Evolutionary conservation across 1,140 invertebrate genomes (phyloP).

Genomic region (Bombus turneri): DNA sequence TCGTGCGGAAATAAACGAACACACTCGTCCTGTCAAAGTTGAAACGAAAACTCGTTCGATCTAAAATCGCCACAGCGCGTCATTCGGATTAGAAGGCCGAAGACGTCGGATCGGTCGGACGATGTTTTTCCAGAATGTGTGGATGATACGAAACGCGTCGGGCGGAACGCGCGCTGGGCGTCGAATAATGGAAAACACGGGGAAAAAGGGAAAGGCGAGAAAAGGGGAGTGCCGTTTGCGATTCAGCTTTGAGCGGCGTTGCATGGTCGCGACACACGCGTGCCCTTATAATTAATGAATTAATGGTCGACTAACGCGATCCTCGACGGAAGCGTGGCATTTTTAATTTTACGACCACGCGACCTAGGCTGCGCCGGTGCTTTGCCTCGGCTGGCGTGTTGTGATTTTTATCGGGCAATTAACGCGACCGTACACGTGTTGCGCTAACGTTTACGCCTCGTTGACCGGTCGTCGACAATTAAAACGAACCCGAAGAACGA

Average conservation of each 20-base stretch:
- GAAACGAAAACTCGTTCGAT: no score
- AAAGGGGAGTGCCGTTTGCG: conserved; percentile 39
- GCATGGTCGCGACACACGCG: conserved; percentile 60
- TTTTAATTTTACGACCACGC: conserved; percentile 79
- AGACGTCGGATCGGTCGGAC: no score
- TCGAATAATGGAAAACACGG: background rate
- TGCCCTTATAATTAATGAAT: conserved; percentile 74
- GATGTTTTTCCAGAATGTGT: no score
- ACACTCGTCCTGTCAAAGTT: no score
- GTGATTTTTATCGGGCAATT: conserved; percentile 83
- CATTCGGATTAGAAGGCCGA: accelerated
- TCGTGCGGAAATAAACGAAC: no score
- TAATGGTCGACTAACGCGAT: conserved; percentile 76
- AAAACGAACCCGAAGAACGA: conserved; percentile 69
- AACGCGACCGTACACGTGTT: conserved; percentile 81
- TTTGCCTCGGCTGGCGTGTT: conserved; percentile 77
- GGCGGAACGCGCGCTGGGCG: background rate
- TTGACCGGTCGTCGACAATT: conserved; percentile 73
- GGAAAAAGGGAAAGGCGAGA: background rate
- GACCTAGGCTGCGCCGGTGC: conserved; percentile 44
- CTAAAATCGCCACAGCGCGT: no score
- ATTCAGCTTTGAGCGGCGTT: conserved; percentile 60
- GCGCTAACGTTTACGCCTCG: conserved; percentile 77
- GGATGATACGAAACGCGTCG: no score
- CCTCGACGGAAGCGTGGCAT: conserved; percentile 72